Percentiles rank a stretch among this genome's conserved stretches.
phyloP scores from a whole-genome alignment of 1,140 invertebrate genomes.

The Pachypsylla venusta region DNA sequence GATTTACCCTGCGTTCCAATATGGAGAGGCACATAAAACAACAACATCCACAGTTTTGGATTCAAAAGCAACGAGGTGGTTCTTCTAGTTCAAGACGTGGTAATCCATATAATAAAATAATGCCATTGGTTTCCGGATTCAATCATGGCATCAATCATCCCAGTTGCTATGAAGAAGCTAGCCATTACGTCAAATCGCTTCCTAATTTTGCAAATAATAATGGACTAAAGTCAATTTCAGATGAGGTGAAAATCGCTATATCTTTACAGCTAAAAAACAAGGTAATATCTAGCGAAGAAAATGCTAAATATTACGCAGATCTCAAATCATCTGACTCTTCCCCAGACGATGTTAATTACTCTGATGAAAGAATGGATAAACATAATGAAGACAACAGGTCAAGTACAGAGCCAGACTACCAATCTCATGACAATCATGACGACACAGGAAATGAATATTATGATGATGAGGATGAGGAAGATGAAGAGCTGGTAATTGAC shows the following conservation, averaged over 20 bases:
- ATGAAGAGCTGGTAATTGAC: constrained; percentile 49
- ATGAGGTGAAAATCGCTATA: constrained; percentile 63
- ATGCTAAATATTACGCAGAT: not conserved
- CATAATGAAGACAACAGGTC: not conserved
- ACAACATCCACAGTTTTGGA: constrained; percentile 79
- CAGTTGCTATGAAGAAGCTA: not conserved
- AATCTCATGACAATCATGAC: not conserved
- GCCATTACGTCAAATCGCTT: not conserved
- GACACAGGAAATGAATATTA: constrained; percentile 3
- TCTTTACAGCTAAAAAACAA: constrained; percentile 54
- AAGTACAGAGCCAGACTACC: not conserved
- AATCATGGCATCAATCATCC: not conserved
- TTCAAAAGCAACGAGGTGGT: constrained; percentile 41
- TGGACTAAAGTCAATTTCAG: constrained; percentile 35
- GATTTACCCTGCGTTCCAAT: constrained; percentile 78
- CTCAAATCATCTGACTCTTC: constrained; percentile 3
- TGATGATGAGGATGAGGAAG: constrained; percentile 31
- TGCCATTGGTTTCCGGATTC: not conserved
- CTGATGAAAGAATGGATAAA: too few relatives aligned
- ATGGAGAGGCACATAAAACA: constrained; percentile 90
- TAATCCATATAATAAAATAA: constrained; percentile 1
- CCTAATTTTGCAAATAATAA: not conserved
- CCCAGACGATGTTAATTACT: not conserved
- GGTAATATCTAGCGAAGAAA: constrained; percentile 19
- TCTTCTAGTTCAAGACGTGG: not conserved